A percentile compares a stretch with the other conserved stretches of the same genome.
Conservation (phyloP, 2,113 vertebrate genomes). For the Colius striatus region DNA sequence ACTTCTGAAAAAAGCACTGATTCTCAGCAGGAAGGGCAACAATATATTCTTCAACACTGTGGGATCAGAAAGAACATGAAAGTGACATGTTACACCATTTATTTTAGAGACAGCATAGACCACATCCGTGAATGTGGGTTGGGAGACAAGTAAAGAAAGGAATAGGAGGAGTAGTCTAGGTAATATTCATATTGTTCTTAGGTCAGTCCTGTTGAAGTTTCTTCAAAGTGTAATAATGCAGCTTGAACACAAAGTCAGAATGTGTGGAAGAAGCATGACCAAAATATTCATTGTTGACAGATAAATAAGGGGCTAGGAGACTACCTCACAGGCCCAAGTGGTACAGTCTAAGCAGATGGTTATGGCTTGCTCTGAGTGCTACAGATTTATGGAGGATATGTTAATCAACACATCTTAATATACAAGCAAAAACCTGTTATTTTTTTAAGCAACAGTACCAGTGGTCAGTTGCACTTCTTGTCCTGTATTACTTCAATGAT, state of each 20-base stretch:
- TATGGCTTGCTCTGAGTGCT: not conserved
- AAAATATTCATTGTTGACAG: not conserved
- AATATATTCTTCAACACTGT: not conserved
- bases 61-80: not conserved
- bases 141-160: not conserved
- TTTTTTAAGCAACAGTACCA: not conserved
- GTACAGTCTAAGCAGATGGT: not conserved
- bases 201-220: not conserved
- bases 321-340: not conserved
- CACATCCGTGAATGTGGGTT: not conserved
- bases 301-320: accelerated
- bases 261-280: not conserved
- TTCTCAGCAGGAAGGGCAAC: not conserved
- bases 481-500: not conserved
- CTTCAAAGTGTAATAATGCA: not conserved
- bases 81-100: not conserved
- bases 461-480: not conserved
- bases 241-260: not conserved
- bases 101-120: not conserved
- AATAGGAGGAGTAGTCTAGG: not conserved
- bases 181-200: not conserved
- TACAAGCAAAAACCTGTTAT: not conserved
- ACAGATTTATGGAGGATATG: not conserved
- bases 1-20: not conserved
- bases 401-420: not conserved